Conservation (phyloP, 2,888 invertebrate genomes). For the Spisula subtruncata region DNA sequence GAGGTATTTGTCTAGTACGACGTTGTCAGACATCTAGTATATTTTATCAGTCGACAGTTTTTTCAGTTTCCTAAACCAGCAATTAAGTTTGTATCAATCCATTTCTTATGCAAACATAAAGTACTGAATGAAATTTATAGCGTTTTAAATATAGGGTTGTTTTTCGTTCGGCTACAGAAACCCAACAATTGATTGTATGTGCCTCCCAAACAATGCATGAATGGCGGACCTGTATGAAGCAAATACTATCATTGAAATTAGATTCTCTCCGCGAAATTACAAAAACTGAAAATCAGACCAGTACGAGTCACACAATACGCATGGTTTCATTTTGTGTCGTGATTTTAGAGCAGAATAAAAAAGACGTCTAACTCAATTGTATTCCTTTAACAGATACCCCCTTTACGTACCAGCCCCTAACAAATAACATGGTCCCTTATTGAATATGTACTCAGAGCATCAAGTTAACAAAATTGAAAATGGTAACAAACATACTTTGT, state of each 20-base stretch:
- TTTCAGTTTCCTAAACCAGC: constrained; percentile 3
- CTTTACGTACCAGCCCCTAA: neutral
- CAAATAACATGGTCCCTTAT: constrained; percentile 18
- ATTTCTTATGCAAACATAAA: neutral
- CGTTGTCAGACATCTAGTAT: neutral
- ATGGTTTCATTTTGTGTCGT: neutral
- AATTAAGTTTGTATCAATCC: constrained; percentile 8
- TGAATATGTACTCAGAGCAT: neutral
- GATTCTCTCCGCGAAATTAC: neutral
- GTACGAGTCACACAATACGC: neutral
- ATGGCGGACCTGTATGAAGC: neutral
- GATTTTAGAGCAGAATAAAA: neutral
- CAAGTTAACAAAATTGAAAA: neutral
- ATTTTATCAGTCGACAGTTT: neutral
- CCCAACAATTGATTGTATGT: neutral
- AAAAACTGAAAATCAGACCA: constrained; percentile 9
- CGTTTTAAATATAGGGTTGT: neutral
- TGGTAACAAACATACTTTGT: neutral
- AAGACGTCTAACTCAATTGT: neutral
- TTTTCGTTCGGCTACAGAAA: neutral
- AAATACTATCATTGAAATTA: neutral
- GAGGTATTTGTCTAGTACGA: no score
- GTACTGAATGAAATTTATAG: neutral
- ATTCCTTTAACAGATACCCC: neutral
- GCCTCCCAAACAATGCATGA: neutral